A percentile compares a stretch with the other conserved stretches of the same genome.
Conservation (phyloP, 2,888 invertebrate genomes). For the Metalampra italica region DNA sequence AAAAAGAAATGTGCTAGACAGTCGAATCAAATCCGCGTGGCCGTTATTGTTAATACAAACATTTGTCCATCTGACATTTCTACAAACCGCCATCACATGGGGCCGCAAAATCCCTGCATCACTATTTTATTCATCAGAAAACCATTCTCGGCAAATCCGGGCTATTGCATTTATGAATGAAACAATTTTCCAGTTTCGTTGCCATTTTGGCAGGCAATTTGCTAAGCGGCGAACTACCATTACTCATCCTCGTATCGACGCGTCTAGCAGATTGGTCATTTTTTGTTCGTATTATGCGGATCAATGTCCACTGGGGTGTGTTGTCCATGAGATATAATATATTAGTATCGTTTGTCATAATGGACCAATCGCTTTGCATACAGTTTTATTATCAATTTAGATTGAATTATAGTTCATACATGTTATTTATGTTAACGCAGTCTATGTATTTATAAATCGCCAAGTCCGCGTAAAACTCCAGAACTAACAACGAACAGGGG, state of each 20-base stretch:
- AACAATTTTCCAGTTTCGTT: slow-evolving; percentile 74
- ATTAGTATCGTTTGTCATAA: neutral
- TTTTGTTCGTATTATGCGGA: slow-evolving; percentile 50
- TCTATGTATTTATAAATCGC: too few relatives aligned
- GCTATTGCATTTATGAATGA: slow-evolving; percentile 69
- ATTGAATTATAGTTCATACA: too few relatives aligned
- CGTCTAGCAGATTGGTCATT: slow-evolving; percentile 63
- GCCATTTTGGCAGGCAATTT: slow-evolving; percentile 69
- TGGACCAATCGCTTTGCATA: slow-evolving; percentile 4
- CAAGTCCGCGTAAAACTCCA: too few relatives aligned
- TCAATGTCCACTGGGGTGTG: slow-evolving; percentile 48
- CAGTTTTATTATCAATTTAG: neutral
- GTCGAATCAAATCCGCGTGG: slow-evolving; percentile 16
- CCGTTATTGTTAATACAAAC: slow-evolving; percentile 34
- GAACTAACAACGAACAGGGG: too few relatives aligned
- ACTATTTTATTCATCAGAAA: slow-evolving; percentile 65
- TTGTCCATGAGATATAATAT: slow-evolving; percentile 1
- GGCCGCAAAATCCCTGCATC: slow-evolving; percentile 43
- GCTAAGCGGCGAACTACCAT: slow-evolving; percentile 60
- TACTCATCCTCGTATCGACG: slow-evolving; percentile 71
- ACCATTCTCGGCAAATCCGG: slow-evolving; percentile 56
- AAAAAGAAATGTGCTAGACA: neutral
- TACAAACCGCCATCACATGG: slow-evolving; percentile 42
- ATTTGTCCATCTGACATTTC: slow-evolving; percentile 44
- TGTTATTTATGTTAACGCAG: too few relatives aligned